Evolutionary conservation across 1,140 invertebrate species (phyloP).

Genomic region (Hermatobates lingyangjiaoensis): DNA sequence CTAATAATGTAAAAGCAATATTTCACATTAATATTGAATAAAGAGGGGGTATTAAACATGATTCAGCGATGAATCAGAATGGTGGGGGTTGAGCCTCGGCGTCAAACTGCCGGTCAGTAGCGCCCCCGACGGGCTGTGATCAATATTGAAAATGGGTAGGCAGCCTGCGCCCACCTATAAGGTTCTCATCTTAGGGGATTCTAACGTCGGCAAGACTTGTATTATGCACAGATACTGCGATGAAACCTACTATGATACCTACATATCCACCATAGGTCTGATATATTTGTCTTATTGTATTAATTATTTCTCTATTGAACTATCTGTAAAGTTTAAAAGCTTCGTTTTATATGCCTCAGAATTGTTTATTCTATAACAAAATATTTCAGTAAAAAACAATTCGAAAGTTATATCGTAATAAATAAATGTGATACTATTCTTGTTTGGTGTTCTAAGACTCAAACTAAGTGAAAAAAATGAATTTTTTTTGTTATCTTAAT

Average conservation of each 20-base stretch:
- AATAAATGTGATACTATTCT: too few relatives aligned
- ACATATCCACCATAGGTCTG: constrained; percentile 81
- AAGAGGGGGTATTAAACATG: too few relatives aligned
- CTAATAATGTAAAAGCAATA: too few relatives aligned
- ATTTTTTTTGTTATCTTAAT: too few relatives aligned
- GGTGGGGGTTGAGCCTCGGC: too few relatives aligned
- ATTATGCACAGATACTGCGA: constrained; percentile 79
- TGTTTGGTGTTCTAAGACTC: too few relatives aligned
- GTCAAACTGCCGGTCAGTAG: too few relatives aligned
- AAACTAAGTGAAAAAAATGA: too few relatives aligned
- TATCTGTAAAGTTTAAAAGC: background rate
- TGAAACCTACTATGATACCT: constrained; percentile 75
- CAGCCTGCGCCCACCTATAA: constrained; percentile 70
- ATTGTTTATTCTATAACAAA: constrained; percentile 1
- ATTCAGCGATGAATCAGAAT: too few relatives aligned
- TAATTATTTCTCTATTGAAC: background rate
- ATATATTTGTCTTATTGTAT: too few relatives aligned
- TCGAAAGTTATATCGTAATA: background rate
- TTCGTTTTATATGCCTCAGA: background rate
- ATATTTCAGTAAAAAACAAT: background rate
- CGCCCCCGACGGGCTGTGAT: too few relatives aligned
- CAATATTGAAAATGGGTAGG: constrained; percentile 54
- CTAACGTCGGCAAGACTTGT: constrained; percentile 82
- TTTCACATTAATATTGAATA: too few relatives aligned
- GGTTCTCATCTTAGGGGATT: constrained; percentile 71